Base-by-base conservation (phyloP, 2,113 vertebrate species). In the Pseudopodoces humilis region DNA sequence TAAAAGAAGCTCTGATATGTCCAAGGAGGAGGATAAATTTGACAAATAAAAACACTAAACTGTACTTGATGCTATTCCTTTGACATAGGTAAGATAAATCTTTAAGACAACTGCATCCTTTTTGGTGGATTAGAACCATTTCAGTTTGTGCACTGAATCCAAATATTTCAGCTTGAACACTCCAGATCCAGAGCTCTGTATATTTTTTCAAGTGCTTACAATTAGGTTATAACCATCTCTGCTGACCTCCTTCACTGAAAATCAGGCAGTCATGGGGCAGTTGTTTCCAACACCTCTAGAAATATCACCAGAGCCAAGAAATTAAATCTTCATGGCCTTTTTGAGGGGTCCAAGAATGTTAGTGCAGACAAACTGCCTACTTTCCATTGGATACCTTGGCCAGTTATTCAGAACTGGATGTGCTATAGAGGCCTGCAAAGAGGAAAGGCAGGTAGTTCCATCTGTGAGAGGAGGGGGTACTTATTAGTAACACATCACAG, bases 341-440 rank as follows among this genome's bases (percentile, higher is more conserved):
- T 92, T 95, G 92, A 95, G 62, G 62, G 19, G 39, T 97, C 94
- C 96, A 97, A 67, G 94, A 97, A 96, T 86, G 92, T 97, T 90
- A 86, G 82, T 91, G n/a, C 63, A 67, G 83, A 41, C 92, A 83
- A 92, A 71, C 93, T 96, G 95, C 96, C 97, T 96, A 15, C 95
- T 97, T 95, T 96, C 91, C 44, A 52, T 46, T 87, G 81, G 95
- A 92, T 95, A 96, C 88, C 86, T 93, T 96, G 97, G 95, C 93
- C 25, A 37, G n/a, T 96, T 91, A 84, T 50, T 96, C 37, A 56
- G 92, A 58, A 89, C 94, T 92, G 53, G 74, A 96, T 95, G 88
- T 96, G 90, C 96, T 94, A 96, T 87, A 82, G 58, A 44, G 71
- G 46, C 89, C 83, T 94, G 86, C 80, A 68, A 75, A 95, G 65